Conservation (phyloP, 2,797 vertebrate genomes). For the Typhlichthys subterraneus region DNA sequence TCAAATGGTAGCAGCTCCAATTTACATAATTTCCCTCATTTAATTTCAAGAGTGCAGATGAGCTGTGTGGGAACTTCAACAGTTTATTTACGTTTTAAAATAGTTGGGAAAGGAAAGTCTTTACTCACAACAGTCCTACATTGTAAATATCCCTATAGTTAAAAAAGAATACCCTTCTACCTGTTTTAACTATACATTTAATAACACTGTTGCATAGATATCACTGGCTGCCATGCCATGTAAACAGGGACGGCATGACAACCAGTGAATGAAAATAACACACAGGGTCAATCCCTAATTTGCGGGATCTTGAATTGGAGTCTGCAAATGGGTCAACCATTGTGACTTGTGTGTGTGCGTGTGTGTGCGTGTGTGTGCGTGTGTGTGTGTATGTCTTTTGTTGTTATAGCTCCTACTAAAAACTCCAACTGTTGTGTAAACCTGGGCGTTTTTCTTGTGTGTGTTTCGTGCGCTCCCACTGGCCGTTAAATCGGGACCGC, state of each 20-base stretch:
- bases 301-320: too few relatives aligned
- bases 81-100: too few relatives aligned
- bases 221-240: slow-evolving; percentile 1
- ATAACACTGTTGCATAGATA: background rate
- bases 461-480: slow-evolving; percentile 33
- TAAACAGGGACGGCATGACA: background rate
- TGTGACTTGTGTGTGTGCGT: background rate
- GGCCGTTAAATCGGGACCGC: slow-evolving; percentile 36
- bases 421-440: slow-evolving; percentile 20
- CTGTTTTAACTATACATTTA: too few relatives aligned
- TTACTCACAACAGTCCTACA: too few relatives aligned
- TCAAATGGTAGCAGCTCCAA: slow-evolving; percentile 16
- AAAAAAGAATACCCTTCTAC: background rate
- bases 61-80: slow-evolving; percentile 3
- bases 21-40: slow-evolving; percentile 30
- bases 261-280: background rate
- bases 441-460: background rate
- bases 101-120: too few relatives aligned
- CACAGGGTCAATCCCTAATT: background rate
- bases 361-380: background rate
- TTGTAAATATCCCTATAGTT: too few relatives aligned
- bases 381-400: background rate
- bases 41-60: slow-evolving; percentile 27
- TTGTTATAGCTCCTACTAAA: background rate
- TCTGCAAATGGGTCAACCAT: too few relatives aligned